Conservation (phyloP, 2,113 vertebrate genomes). For the Callorhinus ursinus region DNA sequence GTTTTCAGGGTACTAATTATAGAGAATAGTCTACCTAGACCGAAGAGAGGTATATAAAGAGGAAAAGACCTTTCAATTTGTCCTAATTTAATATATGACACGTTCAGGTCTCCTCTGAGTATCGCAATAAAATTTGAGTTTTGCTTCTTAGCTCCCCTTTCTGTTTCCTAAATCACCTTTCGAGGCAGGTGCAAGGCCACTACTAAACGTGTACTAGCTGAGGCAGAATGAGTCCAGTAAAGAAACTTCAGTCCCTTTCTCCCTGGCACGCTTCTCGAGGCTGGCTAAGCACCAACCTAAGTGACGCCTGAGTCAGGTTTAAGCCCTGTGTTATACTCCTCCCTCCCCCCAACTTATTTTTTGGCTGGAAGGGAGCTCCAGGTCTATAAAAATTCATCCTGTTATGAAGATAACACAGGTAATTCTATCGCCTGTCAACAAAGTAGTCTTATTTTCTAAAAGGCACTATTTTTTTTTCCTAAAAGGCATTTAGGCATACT, state of each 20-base stretch:
- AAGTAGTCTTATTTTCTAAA: conserved; percentile 7
- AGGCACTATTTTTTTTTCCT: not conserved
- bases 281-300: not conserved
- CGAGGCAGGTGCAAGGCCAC: not conserved
- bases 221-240: not conserved
- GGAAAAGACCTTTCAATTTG: not conserved
- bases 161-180: conserved; percentile 17
- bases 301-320: not conserved
- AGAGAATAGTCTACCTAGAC: not conserved
- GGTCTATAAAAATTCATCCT: not conserved
- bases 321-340: not conserved
- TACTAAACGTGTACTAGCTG: not conserved
- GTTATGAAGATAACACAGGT: not conserved
- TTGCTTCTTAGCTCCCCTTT: not conserved
- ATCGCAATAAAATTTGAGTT: not conserved
- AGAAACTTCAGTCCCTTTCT: not conserved
- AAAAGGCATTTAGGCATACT: not conserved
- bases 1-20: not conserved
- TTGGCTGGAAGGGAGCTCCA: not conserved
- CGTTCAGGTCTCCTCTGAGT: not conserved
- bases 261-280: not conserved
- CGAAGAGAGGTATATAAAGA: not conserved
- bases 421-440: not conserved
- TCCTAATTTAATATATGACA: not conserved
- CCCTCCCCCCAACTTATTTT: not conserved